These are phyloP conservation scores for Siniperca scherzeri DNA, from an alignment of 2,797 vertebrate species.

Conservation along the genomic window DNA sequence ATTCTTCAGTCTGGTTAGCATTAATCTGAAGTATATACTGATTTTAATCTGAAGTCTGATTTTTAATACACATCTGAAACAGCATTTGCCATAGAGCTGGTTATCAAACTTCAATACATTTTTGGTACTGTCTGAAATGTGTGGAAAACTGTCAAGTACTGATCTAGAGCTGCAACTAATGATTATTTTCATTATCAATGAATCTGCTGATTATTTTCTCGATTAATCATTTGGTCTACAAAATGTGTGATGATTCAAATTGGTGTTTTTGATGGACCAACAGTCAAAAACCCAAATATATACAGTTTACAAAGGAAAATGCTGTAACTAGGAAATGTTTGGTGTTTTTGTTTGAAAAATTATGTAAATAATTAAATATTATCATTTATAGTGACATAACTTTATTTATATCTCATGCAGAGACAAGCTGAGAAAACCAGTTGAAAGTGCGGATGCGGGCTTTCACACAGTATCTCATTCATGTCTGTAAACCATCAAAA, in stretches of 20 bases:
- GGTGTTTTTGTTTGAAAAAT: not conserved
- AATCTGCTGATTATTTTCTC: not conserved
- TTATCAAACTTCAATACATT: not conserved
- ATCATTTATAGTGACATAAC: not conserved
- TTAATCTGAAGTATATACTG: not conserved
- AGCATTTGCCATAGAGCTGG: not conserved
- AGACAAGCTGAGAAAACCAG: not conserved
- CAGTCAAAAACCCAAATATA: not conserved
- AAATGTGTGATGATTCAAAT: not conserved
- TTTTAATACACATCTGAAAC: not conserved
- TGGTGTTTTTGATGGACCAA: not conserved
- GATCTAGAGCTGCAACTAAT: not conserved
- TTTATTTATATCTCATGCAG: not conserved
- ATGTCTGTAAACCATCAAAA: not conserved
- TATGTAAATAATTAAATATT: no score
- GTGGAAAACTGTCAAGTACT: not conserved
- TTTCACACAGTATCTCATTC: not conserved
- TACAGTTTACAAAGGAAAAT: not conserved
- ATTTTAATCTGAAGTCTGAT: not conserved
- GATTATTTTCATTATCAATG: not conserved
- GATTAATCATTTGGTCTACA: not conserved
- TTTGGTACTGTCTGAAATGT: not conserved
- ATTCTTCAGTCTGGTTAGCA: not conserved
- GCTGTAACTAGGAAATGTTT: not conserved
- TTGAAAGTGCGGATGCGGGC: not conserved